Conservation (phyloP, 2,113 vertebrate species). For the Motacilla alba region DNA sequence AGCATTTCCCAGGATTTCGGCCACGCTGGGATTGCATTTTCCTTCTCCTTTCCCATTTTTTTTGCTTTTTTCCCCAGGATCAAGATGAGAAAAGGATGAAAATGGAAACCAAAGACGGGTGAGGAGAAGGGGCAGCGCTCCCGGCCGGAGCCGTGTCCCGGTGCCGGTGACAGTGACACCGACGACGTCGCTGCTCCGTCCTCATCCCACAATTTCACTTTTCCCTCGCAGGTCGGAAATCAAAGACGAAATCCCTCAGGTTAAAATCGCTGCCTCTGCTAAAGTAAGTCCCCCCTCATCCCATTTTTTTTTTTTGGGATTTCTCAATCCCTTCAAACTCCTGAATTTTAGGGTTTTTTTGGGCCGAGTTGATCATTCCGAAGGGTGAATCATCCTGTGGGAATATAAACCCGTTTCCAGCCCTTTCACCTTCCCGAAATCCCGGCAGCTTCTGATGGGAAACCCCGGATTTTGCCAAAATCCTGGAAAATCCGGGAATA, state of each 20-base stretch:
- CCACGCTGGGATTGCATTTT: accelerated
- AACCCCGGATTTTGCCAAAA: accelerated
- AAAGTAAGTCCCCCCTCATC: constrained; percentile 71
- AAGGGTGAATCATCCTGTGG: accelerated
- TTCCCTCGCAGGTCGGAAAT: constrained; percentile 63
- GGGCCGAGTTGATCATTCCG: accelerated
- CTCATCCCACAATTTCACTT: background rate
- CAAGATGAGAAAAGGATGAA: constrained; percentile 89
- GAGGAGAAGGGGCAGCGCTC: background rate
- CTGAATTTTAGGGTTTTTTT: accelerated
- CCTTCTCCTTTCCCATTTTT: background rate
- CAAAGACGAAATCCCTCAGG: constrained; percentile 65
- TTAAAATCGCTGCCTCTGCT: constrained; percentile 65
- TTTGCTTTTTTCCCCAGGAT: constrained; percentile 2
- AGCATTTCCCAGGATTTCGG: accelerated
- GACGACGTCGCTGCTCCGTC: accelerated
- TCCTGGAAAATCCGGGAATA: accelerated
- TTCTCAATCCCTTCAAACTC: accelerated
- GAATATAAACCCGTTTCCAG: background rate
- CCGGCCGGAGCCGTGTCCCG: background rate
- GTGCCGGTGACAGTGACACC: accelerated
- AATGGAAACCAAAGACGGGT: constrained; percentile 80
- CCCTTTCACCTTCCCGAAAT: accelerated
- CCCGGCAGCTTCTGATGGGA: too few species aligned
- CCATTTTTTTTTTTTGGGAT: accelerated